Conservation (phyloP, 1,140 invertebrate genomes). For the Mycetomoellerius zeteki region DNA sequence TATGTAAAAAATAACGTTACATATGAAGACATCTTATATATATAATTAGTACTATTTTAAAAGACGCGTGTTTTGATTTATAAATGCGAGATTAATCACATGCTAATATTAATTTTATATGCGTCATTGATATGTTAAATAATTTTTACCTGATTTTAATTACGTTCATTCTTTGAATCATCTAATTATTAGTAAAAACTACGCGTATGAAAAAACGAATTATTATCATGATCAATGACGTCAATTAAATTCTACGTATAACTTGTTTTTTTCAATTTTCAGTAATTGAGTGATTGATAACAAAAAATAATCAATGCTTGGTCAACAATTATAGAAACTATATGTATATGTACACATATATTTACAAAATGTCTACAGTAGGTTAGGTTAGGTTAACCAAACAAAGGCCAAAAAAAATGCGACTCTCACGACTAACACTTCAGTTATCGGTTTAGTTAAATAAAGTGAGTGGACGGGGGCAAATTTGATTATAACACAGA, state of each 20-base stretch:
- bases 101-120: background rate
- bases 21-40: background rate
- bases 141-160: background rate
- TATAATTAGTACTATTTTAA: background rate
- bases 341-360: too few relatives aligned
- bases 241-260: background rate
- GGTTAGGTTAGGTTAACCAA: too few relatives aligned
- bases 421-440: too few relatives aligned
- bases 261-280: background rate
- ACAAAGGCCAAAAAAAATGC: too few relatives aligned
- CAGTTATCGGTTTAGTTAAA: too few relatives aligned
- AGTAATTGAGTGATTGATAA: background rate
- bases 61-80: background rate
- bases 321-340: background rate
- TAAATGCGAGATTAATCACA: background rate
- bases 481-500: too few relatives aligned
- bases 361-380: too few relatives aligned
- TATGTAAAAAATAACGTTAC: background rate
- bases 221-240: background rate
- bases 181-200: slow-evolving; percentile 7
- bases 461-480: too few relatives aligned
- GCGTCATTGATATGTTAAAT: slow-evolving; percentile 24
- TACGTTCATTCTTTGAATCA: slow-evolving; percentile 1
- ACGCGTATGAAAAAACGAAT: background rate
- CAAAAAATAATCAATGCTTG: background rate